Evolutionary conservation across 2,113 vertebrate genomes (phyloP), one percentile per base, ranked within the genome.

Genomic region (Callipepla californica): DNA sequence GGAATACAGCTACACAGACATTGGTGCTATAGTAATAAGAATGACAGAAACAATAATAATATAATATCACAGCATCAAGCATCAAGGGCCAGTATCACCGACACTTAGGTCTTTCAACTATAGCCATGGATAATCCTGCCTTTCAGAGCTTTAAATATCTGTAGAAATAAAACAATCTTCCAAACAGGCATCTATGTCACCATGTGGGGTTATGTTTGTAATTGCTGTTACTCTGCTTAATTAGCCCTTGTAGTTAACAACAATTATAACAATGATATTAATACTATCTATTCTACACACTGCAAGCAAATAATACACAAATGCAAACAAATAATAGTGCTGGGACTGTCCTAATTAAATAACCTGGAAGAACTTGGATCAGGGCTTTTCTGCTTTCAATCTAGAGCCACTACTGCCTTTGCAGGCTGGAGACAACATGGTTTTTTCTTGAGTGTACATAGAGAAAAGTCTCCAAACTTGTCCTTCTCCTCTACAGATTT

Each of bases 51-150:
- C 21, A 61, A 47, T 19, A 45, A 88, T 88, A 59, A 67, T 79
- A 79, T 79, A 1, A 0, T 19, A 40, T 68, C 44, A 4, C 19
- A 21, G 9, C 0, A 2, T 42, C 26, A 3, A 20, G 11, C 0
- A 2, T 40, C 21, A 3, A 5, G 38, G 30, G 0, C 5, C 45
- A 47, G 7, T 13, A 21, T 47, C 25, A 9, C 44, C 23, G 14
- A 45, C 11, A 92, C 85, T 73, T 14, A 32, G 47, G 8, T 47
- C 61, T 47, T 42, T n/a, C 48, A 32, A 12, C 1, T 66, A 30
- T 65, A 66, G 22, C 22, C 70, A 9, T 15, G 36, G 9, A 44
- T 20, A 4, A 3, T 12, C 23, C 7, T 3, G 4, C 32, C 86
- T 69, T 42, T 42, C 66, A 68, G n/a, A 44, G 6, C 9, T 66